Evolutionary conservation across 2,797 vertebrate species (phyloP), one percentile per base, ranked within the genome.

Genomic region (Coregonus ussuriensis): DNA sequence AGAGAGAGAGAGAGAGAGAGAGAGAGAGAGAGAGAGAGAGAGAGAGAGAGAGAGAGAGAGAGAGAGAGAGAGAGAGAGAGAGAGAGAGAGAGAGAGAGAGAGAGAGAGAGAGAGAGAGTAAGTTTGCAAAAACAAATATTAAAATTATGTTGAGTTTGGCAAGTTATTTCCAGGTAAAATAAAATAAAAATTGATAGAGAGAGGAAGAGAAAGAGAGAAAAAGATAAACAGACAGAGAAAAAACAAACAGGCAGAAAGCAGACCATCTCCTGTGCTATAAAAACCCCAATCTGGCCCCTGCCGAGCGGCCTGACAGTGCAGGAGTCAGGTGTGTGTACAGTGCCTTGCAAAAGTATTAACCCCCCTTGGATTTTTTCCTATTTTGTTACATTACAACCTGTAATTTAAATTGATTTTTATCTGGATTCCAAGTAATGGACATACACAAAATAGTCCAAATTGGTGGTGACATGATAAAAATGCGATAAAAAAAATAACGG

Each of bases 191-290:
- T 3, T 11, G 35, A 52, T 14, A n/a, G 47, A 71, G 11, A 53
- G 25, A 29, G 6, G 21, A 65, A 71, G 13, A 52, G 18, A 3
- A 21, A 21, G 21, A 53, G 13, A 25, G 72, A 76, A 70, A 35
- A 31, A 15, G 25, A 69, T 1, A n/a, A 69, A 69, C 78, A 74
- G 6, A 86, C 88, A 25, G 25, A 25, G 25, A 25, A 25, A 25
- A 25, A 25, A 25, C 25, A 25, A 25, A 25, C 25, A 90, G 87
- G 88, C 89, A 92, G 89, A 93, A 89, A 91, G 91, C 92, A 90
- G 91, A 89, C 88, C 92, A 79, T 91, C 88, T 72, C 89, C 91
- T 93, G 92, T 94, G 92, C 89, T 91, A 87, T 91, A 87, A 90
- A 90, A 90, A 92, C 82, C 72, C 89, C 82, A 87, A 85, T 87